Evolutionary conservation across 2,113 vertebrate genomes (phyloP), one percentile per base, ranked within the genome.

Genomic region (Scortum barcoo): DNA sequence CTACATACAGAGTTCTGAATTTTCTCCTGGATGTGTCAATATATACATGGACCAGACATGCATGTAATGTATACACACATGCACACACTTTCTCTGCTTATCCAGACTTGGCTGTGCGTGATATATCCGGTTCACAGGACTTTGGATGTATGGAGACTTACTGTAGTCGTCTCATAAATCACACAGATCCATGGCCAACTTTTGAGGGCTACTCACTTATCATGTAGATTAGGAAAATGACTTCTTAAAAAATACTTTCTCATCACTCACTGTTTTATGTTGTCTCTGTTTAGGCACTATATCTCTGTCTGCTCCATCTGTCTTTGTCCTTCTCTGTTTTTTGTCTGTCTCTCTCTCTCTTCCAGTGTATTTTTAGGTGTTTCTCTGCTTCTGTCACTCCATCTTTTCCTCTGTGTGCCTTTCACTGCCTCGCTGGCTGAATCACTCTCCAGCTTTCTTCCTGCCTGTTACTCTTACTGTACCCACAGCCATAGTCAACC

Each of bases 171-270:
- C 50, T 48, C 79, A 81, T 88, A 62, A 88, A 85, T 91, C 83
- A 83, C 51, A 46, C 54, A 26, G 62, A 81, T 58, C 71, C 69
- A 24, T 26, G 53, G 77, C 78, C 76, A 81, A 78, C 61, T 44
- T 51, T 33, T 72, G 67, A 73, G 38, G 65, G 42, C 60, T 22
- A 3, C 68, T 77, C 76, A 89, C 86, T 88, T 85, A 76, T 84
- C 83, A 92, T 75, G 56, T 60, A 77, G 81, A 88, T 88, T 90
- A 76, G 69, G 53, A 81, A 83, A 86, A 77, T 77, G 4, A 73
- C 33, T 65, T 60, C 28, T 20, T 61, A 17, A 72, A 51, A 61
- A 36, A n/a, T 8, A n/a, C 44, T 61, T 56, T 73, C 36, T 81
- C 71, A 67, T 74, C 54, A 1, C 44, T 24, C n/a, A 11, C n/a